Percentiles rank a stretch among this genome's conserved stretches.
Evolutionary conservation across 2,888 invertebrate genomes (phyloP).

Genomic region (Hanleya hanleyi): DNA sequence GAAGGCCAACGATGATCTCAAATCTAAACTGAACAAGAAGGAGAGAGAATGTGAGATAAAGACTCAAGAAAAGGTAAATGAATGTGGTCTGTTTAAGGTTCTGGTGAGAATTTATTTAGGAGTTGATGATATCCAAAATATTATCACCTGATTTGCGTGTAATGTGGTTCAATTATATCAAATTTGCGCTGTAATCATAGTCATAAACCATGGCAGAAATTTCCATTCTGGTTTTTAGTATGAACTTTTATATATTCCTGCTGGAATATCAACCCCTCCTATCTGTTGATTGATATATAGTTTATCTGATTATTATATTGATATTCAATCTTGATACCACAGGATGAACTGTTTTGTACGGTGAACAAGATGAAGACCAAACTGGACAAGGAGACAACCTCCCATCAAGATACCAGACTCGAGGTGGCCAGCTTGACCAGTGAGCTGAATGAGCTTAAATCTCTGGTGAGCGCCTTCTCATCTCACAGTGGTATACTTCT

Average conservation of each 20-base stretch:
- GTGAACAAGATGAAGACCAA: conserved; percentile 87
- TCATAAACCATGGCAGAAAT: too few relatives aligned
- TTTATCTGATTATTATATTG: neutral
- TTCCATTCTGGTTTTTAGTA: too few relatives aligned
- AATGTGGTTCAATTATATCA: too few relatives aligned
- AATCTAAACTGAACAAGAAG: conserved; percentile 88
- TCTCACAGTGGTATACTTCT: too few relatives aligned
- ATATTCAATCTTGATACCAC: too few relatives aligned
- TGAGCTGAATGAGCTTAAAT: conserved; percentile 77
- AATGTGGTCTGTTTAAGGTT: neutral
- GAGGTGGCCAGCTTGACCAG: conserved; percentile 80
- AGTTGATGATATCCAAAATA: too few relatives aligned
- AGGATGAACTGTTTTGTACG: conserved; percentile 90
- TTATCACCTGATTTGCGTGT: too few relatives aligned
- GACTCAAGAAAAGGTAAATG: conserved; percentile 85
- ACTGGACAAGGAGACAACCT: conserved; percentile 90
- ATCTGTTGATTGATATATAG: neutral
- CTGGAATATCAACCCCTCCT: too few relatives aligned
- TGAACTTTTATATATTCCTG: too few relatives aligned
- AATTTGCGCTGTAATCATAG: too few relatives aligned
- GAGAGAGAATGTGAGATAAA: conserved; percentile 93
- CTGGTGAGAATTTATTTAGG: too few relatives aligned
- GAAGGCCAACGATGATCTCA: conserved; percentile 90
- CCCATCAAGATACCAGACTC: conserved; percentile 90
- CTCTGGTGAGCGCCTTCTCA: too few relatives aligned